Evolutionary conservation across 64 coral and sea anemone species (phyloP), one percentile per base, ranked within the genome.

Genomic region (Stichodactyla mertensii): DNA sequence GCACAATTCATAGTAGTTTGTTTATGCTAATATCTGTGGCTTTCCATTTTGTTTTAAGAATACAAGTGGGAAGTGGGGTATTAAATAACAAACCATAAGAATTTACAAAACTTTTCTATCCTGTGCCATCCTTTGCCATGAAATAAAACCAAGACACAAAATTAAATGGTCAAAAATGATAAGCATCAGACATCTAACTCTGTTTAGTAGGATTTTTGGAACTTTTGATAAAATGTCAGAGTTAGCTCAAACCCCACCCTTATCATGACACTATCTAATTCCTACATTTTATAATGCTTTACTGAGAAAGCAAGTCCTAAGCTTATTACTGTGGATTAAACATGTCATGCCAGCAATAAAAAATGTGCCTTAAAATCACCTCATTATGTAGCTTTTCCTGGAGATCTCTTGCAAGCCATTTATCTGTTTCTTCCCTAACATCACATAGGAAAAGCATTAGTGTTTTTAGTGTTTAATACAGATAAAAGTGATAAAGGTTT

Each of bases 351-450:
- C 20, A 7, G 26, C 62, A 18, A 61, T 36, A 16, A 59, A 60
- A 51, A 18, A 16, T 11, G 60, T 56, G 51, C 4, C 7, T 16
- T 61, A 11, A 24, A 28, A 11, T 55, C 83, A 96, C 94, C 91
- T 96, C 94, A 62, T 23, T 79, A 52, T 88, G 91, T 10, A 96
- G 88, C 70, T 87, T 89, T 8, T 96, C 85, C 36, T 96, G 91
- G 14, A 96, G 86, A 54, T 96, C 94, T 36, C 77, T 93, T 5
- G 94, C 91, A 36, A 96, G 85, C 94, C 94, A 96, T 71, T 96
- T 89, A 71, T 92, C 88, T 77, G 94, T 89, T 64, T 90, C 57
- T 92, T 92, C 94, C 88, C 91, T 96, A 23, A 18, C 22, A 79
- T 14, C 16, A 81, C 20, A 53, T 16, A 81, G 54, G 18, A 53